Percentiles rank a stretch among this genome's conserved stretches.
Conservation (phyloP, 2,888 invertebrate genomes). For the Schizaphis graminum region DNA sequence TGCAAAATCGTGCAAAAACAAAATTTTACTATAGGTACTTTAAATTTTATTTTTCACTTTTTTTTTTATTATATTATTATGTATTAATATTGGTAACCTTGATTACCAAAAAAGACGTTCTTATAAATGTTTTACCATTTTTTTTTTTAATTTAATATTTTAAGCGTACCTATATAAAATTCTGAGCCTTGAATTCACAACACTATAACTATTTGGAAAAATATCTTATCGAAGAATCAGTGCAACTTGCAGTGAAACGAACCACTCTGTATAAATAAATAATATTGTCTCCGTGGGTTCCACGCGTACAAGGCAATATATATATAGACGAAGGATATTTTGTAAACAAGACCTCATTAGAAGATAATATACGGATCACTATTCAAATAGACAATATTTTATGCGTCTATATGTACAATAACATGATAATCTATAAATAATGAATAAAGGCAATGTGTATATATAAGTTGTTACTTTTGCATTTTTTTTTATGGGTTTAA, state of each 20-base stretch:
- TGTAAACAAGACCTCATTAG: slow-evolving; percentile 45
- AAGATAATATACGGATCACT: background rate
- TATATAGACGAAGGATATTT: background rate
- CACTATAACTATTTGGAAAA: background rate
- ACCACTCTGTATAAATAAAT: background rate
- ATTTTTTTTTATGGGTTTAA: background rate
- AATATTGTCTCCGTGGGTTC: background rate
- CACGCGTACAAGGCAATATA: background rate
- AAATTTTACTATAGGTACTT: too few relatives aligned
- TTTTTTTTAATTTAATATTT: too few relatives aligned
- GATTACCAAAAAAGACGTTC: too few relatives aligned
- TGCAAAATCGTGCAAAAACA: too few relatives aligned
- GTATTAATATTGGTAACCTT: too few relatives aligned
- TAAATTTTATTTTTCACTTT: too few relatives aligned
- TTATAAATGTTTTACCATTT: too few relatives aligned
- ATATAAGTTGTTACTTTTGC: background rate
- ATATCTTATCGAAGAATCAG: background rate
- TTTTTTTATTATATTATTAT: too few relatives aligned
- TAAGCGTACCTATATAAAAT: too few relatives aligned
- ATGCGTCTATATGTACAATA: background rate
- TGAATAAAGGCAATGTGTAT: background rate
- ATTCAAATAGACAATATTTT: background rate
- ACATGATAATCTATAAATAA: background rate
- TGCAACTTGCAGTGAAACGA: background rate
- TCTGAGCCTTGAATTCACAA: background rate